Evolutionary conservation across 2,113 vertebrate genomes (phyloP).

Genomic region (Elgaria multicarinata): DNA sequence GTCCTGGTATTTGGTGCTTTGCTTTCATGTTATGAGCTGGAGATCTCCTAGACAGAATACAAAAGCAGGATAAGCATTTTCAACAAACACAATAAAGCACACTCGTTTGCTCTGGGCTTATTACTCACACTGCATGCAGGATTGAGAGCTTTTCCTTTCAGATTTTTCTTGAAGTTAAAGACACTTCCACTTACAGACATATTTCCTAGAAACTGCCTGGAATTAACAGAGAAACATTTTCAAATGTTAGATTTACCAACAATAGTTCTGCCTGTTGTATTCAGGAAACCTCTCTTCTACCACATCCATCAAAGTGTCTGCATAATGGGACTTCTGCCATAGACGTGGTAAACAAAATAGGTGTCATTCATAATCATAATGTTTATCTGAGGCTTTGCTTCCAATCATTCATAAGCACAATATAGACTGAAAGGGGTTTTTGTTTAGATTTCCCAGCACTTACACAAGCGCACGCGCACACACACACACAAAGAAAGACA

Average conservation of each 20-base stretch:
- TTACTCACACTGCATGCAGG: neutral
- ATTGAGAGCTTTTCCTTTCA: neutral
- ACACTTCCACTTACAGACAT: neutral
- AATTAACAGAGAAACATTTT: neutral
- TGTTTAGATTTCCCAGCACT: neutral
- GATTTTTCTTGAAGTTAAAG: neutral
- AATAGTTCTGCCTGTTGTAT: neutral
- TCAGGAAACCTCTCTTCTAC: neutral
- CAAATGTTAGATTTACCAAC: neutral
- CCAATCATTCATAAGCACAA: constrained; percentile 1
- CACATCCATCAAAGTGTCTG: neutral
- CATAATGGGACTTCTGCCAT: neutral
- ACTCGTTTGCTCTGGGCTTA: neutral
- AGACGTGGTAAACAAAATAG: neutral
- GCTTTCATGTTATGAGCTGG: neutral
- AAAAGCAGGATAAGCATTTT: neutral
- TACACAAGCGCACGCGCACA: too few species aligned
- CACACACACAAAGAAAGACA: too few species aligned
- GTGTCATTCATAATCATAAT: constrained; percentile 13
- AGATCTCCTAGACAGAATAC: neutral
- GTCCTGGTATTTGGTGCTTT: neutral
- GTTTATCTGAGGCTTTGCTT: neutral
- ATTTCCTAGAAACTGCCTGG: neutral
- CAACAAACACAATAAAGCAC: neutral
- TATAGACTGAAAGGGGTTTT: neutral